A percentile compares a stretch with the other conserved stretches of the same genome.
Conservation (phyloP, 2,888 invertebrate genomes). For the Strigamia maritima region DNA sequence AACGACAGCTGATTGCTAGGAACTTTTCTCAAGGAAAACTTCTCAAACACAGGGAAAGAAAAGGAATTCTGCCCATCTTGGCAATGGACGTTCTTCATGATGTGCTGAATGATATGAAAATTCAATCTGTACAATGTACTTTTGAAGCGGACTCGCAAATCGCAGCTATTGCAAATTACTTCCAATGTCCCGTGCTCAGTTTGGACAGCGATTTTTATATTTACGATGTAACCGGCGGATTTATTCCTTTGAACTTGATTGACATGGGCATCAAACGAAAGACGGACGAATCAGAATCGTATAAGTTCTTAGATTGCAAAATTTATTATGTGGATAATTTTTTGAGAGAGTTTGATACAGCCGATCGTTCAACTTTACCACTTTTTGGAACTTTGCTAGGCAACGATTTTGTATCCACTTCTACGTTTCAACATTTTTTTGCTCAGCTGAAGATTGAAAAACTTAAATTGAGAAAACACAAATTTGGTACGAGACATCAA, state of each 20-base stretch:
- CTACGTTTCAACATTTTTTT: slow-evolving; percentile 68
- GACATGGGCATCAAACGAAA: slow-evolving; percentile 36
- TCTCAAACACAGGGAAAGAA: slow-evolving; percentile 44
- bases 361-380: slow-evolving; percentile 68
- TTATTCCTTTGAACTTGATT: slow-evolving; percentile 65
- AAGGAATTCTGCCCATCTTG: slow-evolving; percentile 67
- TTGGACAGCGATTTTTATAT: slow-evolving; percentile 94
- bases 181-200: slow-evolving; percentile 82
- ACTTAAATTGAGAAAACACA: slow-evolving; percentile 49
- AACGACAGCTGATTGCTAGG: slow-evolving; percentile 44
- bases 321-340: slow-evolving; percentile 71
- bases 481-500: slow-evolving; percentile 63
- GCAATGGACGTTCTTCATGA: slow-evolving; percentile 71
- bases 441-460: slow-evolving; percentile 58
- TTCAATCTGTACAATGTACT: slow-evolving; percentile 69
- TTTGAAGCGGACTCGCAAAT: slow-evolving; percentile 89
- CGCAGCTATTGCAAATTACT: slow-evolving; percentile 71
- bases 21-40: background rate
- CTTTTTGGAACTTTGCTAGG: slow-evolving; percentile 78
- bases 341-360: slow-evolving; percentile 62
- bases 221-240: slow-evolving; percentile 67
- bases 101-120: slow-evolving; percentile 63
- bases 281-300: background rate
- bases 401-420: slow-evolving; percentile 77
- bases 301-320: slow-evolving; percentile 57